Evolutionary conservation across 2,797 vertebrate genomes (phyloP), one percentile per base, ranked within the genome.

Genomic region (Sebastiscus albofasciatus): DNA sequence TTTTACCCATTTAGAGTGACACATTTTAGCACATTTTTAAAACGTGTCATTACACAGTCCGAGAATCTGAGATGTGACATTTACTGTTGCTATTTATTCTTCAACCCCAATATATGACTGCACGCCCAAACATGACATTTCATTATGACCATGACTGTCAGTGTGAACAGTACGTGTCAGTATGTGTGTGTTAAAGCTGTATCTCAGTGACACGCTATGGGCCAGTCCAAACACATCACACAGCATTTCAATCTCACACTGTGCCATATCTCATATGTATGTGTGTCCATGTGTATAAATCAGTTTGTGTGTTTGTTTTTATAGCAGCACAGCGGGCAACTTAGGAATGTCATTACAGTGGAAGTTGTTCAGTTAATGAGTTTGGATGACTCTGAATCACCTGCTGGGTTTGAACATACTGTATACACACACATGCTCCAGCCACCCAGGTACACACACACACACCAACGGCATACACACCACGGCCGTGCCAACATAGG

Each of bases 361-460:
- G 73, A 74, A 77, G 77, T 72, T 77, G 90, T 89, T 69, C 87
- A 62, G 60, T 58, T 81, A 85, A 91, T 75, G 58, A 81, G 64
- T 91, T 82, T 86, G 68, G 89, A 87, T 87, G 76, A 80, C 77
- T 84, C 66, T 36, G 67, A 84, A 55, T 62, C 64, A 77, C 81
- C 85, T 75, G 61, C 86, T 80, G 77, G 36, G 77, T 84, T 80
- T 77, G 81, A 80, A 84, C 34, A 76, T 11, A 64, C 67, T 58
- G 42, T 26, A 31, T 36, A 69, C 79, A 79, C 54, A 76, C 36
- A 76, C 36, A 27, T 22, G 61, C 14, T 26, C 12, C 34, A 64
- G 52, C 27, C 5, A 55, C 24, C 4, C 8, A 68, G 16, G 5
- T 14, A 2, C 5, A 13, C 22, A 55, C 33, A 67, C 34, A 60